These are phyloP conservation scores for Caenorhabditis briggsae DNA, from an alignment of 1,140 invertebrate species.

Conservation along the genomic window DNA sequence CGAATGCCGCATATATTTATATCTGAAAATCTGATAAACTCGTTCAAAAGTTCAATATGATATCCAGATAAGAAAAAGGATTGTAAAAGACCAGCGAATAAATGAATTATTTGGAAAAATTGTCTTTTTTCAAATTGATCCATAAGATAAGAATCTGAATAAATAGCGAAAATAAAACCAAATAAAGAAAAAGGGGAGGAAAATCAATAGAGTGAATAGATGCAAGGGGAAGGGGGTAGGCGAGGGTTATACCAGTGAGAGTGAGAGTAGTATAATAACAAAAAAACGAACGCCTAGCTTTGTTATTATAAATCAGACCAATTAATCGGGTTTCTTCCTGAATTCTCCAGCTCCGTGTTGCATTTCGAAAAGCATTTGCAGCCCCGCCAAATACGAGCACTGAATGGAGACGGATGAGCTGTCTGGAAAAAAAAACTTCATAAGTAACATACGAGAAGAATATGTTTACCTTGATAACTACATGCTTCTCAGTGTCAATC, in stretches of 20 bases:
- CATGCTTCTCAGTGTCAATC: constrained; percentile 81
- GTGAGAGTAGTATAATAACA: neutral
- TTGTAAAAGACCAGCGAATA: no score
- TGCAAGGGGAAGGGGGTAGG: neutral
- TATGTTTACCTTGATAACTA: constrained; percentile 72
- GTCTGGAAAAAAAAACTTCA: constrained; percentile 79
- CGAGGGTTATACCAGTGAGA: neutral
- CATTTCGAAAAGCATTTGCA: constrained; percentile 83
- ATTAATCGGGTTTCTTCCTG: constrained; percentile 81
- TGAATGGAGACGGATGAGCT: constrained; percentile 84
- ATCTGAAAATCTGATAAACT: neutral
- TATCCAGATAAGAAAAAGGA: no score
- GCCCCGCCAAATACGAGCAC: constrained; percentile 82
- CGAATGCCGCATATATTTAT: neutral
- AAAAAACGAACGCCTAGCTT: neutral
- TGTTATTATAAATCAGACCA: constrained; percentile 79
- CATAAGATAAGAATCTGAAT: neutral
- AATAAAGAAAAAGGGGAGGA: neutral
- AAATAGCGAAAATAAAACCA: neutral
- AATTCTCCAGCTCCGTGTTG: constrained; percentile 81
- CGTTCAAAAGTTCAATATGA: no score
- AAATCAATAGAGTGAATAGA: constrained; percentile 37
- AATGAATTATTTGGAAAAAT: no score
- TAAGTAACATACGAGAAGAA: neutral
- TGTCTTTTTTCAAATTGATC: no score